Conservation (phyloP, 2,888 invertebrate genomes). For the Leucozona laternaria region DNA sequence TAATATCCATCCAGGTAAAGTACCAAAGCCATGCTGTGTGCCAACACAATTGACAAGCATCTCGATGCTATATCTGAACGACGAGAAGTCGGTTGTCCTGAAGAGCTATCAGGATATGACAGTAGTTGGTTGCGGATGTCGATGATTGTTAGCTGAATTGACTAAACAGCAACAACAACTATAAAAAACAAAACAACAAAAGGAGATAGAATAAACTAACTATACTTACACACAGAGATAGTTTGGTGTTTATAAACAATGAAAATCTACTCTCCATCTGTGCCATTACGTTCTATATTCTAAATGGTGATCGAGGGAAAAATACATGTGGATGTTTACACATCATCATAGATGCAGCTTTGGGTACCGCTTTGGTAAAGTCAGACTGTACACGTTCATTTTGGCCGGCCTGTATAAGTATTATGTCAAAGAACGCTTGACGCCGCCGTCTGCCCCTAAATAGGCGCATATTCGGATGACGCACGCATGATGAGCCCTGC, state of each 20-base stretch:
- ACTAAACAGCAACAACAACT: conserved; percentile 15
- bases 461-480: background rate
- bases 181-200: conserved; percentile 16
- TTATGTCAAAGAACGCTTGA: conserved; percentile 5
- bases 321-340: conserved; percentile 52
- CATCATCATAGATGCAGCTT: conserved; percentile 37
- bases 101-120: conserved; percentile 99
- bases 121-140: conserved; percentile 98
- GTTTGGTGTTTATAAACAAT: conserved; percentile 38
- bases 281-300: conserved; percentile 58
- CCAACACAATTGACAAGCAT: conserved; percentile 97
- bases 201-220: conserved; percentile 46
- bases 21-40: conserved; percentile 98
- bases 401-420: background rate
- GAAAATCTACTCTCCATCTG: conserved; percentile 67
- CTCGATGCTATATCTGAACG: conserved; percentile 98
- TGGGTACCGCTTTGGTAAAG: background rate
- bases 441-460: background rate
- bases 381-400: conserved; percentile 2
- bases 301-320: conserved; percentile 62
- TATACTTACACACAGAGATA: conserved; percentile 47
- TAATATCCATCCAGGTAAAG: conserved; percentile 94
- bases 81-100: conserved; percentile 96
- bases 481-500: background rate
- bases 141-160: conserved; percentile 85